Evolutionary conservation across 2,797 vertebrate species (phyloP), one percentile per base, ranked within the genome.

Genomic region (Presbytis comata): DNA sequence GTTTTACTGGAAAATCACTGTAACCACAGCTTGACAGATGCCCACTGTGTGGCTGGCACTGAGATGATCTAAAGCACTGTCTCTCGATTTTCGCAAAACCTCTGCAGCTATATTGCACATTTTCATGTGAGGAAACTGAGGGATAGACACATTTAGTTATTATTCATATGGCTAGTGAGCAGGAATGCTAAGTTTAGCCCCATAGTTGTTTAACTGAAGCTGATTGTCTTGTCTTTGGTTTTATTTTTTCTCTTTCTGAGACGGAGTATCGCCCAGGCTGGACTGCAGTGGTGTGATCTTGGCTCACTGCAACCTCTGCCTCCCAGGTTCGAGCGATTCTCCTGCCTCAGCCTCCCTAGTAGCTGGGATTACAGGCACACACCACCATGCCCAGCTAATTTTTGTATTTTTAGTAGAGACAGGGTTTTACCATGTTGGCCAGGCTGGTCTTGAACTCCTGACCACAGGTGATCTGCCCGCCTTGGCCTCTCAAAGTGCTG

Each of bases 31-130:
- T 10, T 44, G 5, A 14, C 3, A 28, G 41, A 30, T n/a, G 55
- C 21, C 36, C 0, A 3, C 48, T 0, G 0, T 19, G 41, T 19
- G 36, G 46, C 61, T 2, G 10, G 44, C 5, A 1, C 53, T 1
- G 46, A 41, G 30, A 10, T 1, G 8, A 6, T 9, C 53, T 6
- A n/a, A 79, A 39, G 39, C 39, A 30, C 7, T 5, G 44, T 41
- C 53, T 39, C 67, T 39, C 8, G 1, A 0, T 41, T 55, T 46
- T 7, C 74, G 26, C 21, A 33, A 8, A 30, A 33, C 14, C 72
- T 44, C 36, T 9, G 6, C 39, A 39, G 17, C 22, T 53, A 57
- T 44, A 0, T 3, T 5, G 5, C 19, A 0, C 16, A 72, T 67
- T 74, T 48, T 48, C 80, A n/a, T 21, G 33, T 6, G 44, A 79